Conservation (phyloP, 2,113 vertebrate genomes). For the Esox niger region DNA sequence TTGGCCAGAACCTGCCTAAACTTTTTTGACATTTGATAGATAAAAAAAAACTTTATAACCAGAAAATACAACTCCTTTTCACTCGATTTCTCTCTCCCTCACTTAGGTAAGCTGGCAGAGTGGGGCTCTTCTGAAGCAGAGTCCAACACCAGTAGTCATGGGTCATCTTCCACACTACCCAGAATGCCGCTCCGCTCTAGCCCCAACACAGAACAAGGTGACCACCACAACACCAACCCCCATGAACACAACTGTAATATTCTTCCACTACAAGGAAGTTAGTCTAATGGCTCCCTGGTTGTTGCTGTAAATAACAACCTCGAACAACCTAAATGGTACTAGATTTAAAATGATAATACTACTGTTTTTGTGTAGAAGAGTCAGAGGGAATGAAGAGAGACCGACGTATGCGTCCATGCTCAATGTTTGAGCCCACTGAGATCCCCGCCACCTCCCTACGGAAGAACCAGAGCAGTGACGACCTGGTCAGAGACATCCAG, state of each 20-base stretch:
- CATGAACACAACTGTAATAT: not conserved
- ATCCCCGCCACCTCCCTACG: slow-evolving; percentile 72
- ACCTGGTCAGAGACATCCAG: slow-evolving; percentile 88
- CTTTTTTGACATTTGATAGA: no score
- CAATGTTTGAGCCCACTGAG: slow-evolving; percentile 91
- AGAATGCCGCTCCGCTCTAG: slow-evolving; percentile 65
- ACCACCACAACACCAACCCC: not conserved
- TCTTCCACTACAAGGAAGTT: not conserved
- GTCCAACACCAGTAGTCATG: slow-evolving; percentile 64
- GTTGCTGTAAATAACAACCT: no score
- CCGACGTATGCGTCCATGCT: slow-evolving; percentile 86
- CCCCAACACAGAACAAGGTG: slow-evolving; percentile 75
- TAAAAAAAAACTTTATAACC: no score
- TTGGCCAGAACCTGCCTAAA: no score
- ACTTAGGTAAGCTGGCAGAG: slow-evolving; percentile 64
- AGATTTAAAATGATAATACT: no score
- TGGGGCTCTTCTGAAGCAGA: slow-evolving; percentile 73
- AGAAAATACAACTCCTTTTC: not conserved
- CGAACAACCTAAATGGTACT: no score
- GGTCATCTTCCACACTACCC: slow-evolving; percentile 68
- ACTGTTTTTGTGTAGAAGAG: slow-evolving; percentile 71
- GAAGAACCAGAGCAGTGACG: slow-evolving; percentile 97
- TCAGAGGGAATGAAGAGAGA: slow-evolving; percentile 79
- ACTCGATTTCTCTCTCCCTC: not conserved
- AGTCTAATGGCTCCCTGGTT: no score